Evolutionary conservation across 2,113 vertebrate species (phyloP).

Genomic region (Trinectes maculatus): DNA sequence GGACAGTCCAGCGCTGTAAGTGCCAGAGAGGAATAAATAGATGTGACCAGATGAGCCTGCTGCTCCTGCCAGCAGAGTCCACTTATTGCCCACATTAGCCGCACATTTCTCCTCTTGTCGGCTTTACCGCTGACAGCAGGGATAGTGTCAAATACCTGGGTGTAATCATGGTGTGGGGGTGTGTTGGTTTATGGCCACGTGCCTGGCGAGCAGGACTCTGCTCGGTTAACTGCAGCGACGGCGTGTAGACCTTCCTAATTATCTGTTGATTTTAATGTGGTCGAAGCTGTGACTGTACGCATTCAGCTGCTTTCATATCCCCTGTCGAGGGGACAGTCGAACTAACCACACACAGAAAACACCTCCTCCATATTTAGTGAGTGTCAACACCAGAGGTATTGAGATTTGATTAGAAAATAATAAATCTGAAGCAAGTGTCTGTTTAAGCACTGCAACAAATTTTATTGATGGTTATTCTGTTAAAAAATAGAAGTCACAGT

Average conservation of each 20-base stretch:
- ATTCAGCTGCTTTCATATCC: slow-evolving; percentile 7
- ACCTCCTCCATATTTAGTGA: no score
- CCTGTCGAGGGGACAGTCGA: background rate
- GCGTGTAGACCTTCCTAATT: slow-evolving; percentile 40
- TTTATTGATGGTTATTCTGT: no score
- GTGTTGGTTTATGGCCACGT: slow-evolving; percentile 4
- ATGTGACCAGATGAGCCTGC: slow-evolving; percentile 29
- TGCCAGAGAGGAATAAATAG: slow-evolving; percentile 34
- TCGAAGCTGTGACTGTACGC: slow-evolving; percentile 20
- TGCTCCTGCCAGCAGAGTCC: slow-evolving; percentile 57
- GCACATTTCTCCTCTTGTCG: slow-evolving; percentile 32
- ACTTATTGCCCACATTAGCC: slow-evolving; percentile 55
- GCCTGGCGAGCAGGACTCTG: slow-evolving; percentile 1
- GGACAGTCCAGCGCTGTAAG: slow-evolving; percentile 42
- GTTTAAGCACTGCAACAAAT: no score
- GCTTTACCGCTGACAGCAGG: slow-evolving; percentile 39
- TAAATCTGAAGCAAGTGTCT: no score
- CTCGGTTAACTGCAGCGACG: background rate
- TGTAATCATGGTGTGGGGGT: slow-evolving; percentile 42
- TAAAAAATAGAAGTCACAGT: no score
- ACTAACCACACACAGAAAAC: slow-evolving; percentile 9
- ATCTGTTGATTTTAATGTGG: slow-evolving; percentile 37
- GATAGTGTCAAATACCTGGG: slow-evolving; percentile 46
- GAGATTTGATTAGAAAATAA: no score
- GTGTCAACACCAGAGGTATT: no score